These are phyloP conservation scores for Rhabdophis nuchalis DNA, from an alignment of 2,797 vertebrate genomes.

Conservation along the genomic window DNA sequence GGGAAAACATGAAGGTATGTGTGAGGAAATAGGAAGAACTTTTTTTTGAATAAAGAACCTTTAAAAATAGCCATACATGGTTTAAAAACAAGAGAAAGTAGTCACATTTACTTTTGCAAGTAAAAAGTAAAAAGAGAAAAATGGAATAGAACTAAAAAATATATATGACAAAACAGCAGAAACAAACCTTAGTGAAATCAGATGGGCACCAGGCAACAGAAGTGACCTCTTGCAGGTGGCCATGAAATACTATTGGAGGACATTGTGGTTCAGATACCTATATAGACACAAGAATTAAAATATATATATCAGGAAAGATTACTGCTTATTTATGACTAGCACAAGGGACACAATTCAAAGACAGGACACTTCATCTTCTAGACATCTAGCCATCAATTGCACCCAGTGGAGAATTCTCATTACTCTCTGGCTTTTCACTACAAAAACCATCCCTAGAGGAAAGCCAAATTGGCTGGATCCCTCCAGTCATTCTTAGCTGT, in stretches of 20 bases:
- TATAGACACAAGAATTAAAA: slow-evolving; percentile 23
- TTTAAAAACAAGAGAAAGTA: slow-evolving; percentile 1
- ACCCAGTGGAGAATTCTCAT: neutral
- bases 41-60: neutral
- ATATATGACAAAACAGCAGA: neutral
- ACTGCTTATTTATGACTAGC: neutral
- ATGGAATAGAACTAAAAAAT: neutral
- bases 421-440: neutral
- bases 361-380: neutral
- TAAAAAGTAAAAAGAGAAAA: neutral
- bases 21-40: neutral
- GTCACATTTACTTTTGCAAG: neutral
- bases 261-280: slow-evolving; percentile 83
- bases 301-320: neutral
- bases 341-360: neutral
- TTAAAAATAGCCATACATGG: neutral
- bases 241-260: slow-evolving; percentile 83
- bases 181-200: slow-evolving; percentile 92
- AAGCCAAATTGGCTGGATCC: neutral
- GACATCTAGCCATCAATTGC: neutral
- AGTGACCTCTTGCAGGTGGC: slow-evolving; percentile 93
- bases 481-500: neutral
- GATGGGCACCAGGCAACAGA: slow-evolving; percentile 92
- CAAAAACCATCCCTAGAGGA: neutral
- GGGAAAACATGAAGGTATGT: neutral